phyloP scores from a whole-genome alignment of 2,888 invertebrate genomes.

The Drosophila cognata region DNA sequence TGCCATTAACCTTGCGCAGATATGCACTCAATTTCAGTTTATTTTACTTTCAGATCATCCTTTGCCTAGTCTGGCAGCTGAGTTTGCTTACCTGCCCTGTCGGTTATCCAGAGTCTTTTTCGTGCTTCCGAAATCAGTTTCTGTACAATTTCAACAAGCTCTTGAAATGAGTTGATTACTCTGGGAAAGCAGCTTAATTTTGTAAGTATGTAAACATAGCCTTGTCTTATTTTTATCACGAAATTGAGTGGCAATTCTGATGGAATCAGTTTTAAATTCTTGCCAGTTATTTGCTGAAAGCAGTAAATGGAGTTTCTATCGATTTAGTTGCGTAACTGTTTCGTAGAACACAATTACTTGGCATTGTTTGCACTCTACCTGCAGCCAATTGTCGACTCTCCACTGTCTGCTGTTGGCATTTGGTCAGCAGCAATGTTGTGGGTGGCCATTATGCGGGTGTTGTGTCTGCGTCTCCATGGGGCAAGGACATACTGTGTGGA shows the following conservation, averaged over 20 bases:
- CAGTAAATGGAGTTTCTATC: neutral
- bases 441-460: slow-evolving; percentile 40
- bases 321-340: slow-evolving; percentile 21
- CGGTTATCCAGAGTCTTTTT: neutral
- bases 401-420: slow-evolving; percentile 66
- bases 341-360: slow-evolving; percentile 22
- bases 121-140: slow-evolving; percentile 1
- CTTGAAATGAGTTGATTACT: neutral
- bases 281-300: neutral
- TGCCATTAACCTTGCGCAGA: slow-evolving; percentile 16
- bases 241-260: neutral
- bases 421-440: slow-evolving; percentile 61
- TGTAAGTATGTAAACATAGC: neutral
- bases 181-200: neutral
- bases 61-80: slow-evolving; percentile 39
- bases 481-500: slow-evolving; percentile 5
- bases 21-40: slow-evolving; percentile 73
- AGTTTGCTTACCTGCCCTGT: slow-evolving; percentile 59
- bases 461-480: slow-evolving; percentile 4
- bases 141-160: slow-evolving; percentile 2
- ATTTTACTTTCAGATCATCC: slow-evolving; percentile 74
- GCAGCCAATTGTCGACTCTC: slow-evolving; percentile 72
- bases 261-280: neutral
- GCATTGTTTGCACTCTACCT: slow-evolving; percentile 62
- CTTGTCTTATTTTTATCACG: neutral